Base-by-base conservation (phyloP, 2,888 invertebrate genomes). In the Thecophora atra region DNA sequence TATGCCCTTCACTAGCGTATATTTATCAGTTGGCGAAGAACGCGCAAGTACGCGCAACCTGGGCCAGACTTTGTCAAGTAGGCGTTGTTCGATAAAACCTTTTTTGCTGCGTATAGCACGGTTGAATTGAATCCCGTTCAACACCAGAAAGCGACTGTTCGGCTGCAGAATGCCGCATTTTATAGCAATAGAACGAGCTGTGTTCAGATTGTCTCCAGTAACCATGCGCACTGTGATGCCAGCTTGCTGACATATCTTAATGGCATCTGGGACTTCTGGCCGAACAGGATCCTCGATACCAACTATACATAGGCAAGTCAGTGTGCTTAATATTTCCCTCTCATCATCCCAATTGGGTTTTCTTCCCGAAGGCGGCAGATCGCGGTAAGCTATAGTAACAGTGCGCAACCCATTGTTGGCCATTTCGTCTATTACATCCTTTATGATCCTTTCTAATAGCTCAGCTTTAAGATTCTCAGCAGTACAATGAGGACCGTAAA, bases 151-250 rank as follows among this genome's bases (percentile, higher is more conserved):
- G 87, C 99, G 97, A 84, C 98, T 98, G 77, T 93, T 94, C 24
- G 97, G 95, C 83, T 94, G 94, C 62, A 97, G 87, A 79, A 99
- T 99, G 75, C 98, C 98, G 87, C 99, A 99, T 87, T 99, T 98
- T 80, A 94, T 89, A 51, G 99, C 98, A 84, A 99, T 99, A 73
- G 99, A 98, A 73, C 98, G 91, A 52, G 99, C 99, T 54, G 99
- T 99, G 89, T 99, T 99, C 78, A 99, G 93, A 87, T 99, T 99
- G 89, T 99, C 99, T 66, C 99, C 99, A 11, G 99, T 99, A 70
- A 99, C 99, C 99, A 99, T 99, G 73, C 99, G 91, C 26, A 99
- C 99, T 11, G 97, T 97, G 82, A 99, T 99, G 78, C 99, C 99
- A 54, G 99, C 97, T 82, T 94, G 92, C 89, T 99, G 98, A 87